A percentile compares a stretch with the other conserved stretches of the same genome.
phyloP scores from a whole-genome alignment of 2,797 vertebrate species.

The Perodicticus potto region DNA sequence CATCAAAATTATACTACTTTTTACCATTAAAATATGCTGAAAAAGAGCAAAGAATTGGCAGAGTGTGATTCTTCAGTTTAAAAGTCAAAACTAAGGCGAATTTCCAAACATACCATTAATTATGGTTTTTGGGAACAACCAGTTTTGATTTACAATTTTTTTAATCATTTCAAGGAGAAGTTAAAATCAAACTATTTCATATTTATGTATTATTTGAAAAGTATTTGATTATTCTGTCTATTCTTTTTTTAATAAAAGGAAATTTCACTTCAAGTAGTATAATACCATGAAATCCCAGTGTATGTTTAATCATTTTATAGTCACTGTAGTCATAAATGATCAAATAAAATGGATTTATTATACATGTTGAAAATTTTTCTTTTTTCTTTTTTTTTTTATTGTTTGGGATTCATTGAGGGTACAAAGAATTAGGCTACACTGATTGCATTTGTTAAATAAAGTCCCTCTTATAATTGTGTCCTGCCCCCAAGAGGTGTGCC shows the following conservation, averaged over 20 bases:
- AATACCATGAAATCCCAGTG: constrained; percentile 9
- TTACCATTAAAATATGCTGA: constrained; percentile 17
- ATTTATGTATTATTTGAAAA: constrained; percentile 54
- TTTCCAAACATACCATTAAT: constrained; percentile 31
- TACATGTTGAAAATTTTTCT: background rate
- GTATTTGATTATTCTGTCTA: constrained; percentile 5
- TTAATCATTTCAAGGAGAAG: background rate
- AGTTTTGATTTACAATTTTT: background rate
- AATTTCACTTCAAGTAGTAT: constrained; percentile 18
- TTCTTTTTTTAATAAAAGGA: constrained; percentile 19
- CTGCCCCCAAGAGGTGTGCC: too few relatives aligned
- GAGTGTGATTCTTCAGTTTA: background rate
- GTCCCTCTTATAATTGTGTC: too few relatives aligned
- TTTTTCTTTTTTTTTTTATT: too few relatives aligned
- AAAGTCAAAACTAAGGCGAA: constrained; percentile 45
- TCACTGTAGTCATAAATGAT: constrained; percentile 29
- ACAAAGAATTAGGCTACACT: too few relatives aligned
- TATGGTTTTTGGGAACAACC: background rate
- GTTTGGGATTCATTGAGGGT: too few relatives aligned
- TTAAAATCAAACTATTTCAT: constrained; percentile 18
- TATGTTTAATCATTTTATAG: constrained; percentile 13
- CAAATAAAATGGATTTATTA: background rate
- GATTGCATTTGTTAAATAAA: too few relatives aligned
- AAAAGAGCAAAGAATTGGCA: constrained; percentile 8
- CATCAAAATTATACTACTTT: constrained; percentile 1